Evolutionary conservation across 2,888 invertebrate genomes (phyloP), one percentile per base, ranked within the genome.

Genomic region (Polymixis flavicincta): DNA sequence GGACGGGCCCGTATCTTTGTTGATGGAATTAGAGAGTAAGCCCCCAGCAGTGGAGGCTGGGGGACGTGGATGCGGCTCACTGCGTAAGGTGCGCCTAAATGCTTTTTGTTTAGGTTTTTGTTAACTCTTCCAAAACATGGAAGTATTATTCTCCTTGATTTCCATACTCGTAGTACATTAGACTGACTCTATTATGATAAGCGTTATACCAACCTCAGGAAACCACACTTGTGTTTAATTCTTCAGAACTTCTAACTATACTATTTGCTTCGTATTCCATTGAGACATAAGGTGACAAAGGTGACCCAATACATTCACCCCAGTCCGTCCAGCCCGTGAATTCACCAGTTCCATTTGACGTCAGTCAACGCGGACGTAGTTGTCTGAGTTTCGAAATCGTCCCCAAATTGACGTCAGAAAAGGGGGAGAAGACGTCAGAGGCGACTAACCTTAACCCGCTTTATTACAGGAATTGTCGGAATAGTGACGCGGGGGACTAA

Each of bases 401-500:
- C 54, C 50, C 60, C 45, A 52, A 66, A 50, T 65, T 73, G 78
- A 82, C 82, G 78, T 73, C 71, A 70, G 59, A 42, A 52, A 59
- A 71, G 61, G 65, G 70, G 54, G 22, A 28, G 37, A 19, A 50
- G 57, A 73, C 82, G 85, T 83, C 82, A 85, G 70, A 85, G 61
- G 64, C 55, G 55, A 71, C 67, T 81, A 71, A 84, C 82, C 82
- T 77, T 83, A 73, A 77, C 82, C 85, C 68, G 54, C 37, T 73
- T 73, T 71, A 76, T n/a, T 60, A 57, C 5, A 13, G 37, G 37
- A 59, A 63, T 67, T 54, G 63, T 45, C 11, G 70, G 60, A 64
- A 74, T 71, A 71, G 75, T 68, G 50, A 71, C 59, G 75, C 50
- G 48, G 52, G 25, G 52, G 42, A 57, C 74, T 84, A 68, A 57